Evolutionary conservation across 2,113 vertebrate species (phyloP).

Genomic region (Vulpes lagopus): DNA sequence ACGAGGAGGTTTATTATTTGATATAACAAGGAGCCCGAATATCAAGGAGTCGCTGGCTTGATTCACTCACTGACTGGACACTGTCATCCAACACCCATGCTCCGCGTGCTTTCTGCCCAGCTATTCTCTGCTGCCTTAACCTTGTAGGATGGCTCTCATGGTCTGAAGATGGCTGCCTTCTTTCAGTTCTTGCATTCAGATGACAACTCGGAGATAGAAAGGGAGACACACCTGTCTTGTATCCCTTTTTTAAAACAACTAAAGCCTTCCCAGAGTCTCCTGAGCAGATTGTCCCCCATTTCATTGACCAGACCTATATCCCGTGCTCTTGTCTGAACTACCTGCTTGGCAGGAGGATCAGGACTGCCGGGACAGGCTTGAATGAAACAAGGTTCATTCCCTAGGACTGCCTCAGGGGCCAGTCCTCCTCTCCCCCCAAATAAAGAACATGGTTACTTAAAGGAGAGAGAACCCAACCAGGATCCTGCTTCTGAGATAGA

Average conservation of each 20-base stretch:
- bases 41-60: background rate
- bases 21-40: background rate
- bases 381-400: background rate
- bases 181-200: background rate
- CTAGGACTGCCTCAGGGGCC: background rate
- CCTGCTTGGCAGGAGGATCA: background rate
- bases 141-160: background rate
- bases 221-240: background rate
- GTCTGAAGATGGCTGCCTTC: background rate
- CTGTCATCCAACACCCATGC: too few species aligned
- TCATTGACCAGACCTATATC: background rate
- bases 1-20: background rate
- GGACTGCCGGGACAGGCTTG: background rate
- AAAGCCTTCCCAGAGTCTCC: background rate
- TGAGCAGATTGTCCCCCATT: background rate
- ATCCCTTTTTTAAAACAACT: background rate
- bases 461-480: background rate
- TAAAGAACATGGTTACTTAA: background rate
- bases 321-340: background rate
- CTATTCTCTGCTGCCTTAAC: background rate
- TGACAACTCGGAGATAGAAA: background rate
- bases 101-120: background rate
- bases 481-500: background rate
- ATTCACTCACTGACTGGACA: background rate
- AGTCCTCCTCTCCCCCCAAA: background rate